Evolutionary conservation across 2,113 vertebrate species (phyloP), one percentile per base, ranked within the genome.

Genomic region (Spermophilus dauricus): DNA sequence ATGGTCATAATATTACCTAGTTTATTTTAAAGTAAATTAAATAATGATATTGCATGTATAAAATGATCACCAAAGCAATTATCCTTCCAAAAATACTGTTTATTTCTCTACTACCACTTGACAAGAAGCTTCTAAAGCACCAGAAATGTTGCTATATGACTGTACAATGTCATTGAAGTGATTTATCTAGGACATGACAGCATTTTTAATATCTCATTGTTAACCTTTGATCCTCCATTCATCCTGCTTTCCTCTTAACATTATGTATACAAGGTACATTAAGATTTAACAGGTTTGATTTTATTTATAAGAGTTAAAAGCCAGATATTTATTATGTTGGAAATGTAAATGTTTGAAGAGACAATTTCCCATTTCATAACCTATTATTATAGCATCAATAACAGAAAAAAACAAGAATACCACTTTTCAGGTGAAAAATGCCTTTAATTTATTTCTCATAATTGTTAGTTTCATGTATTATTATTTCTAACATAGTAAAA

Each of bases 61-160:
- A 73, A 30, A 24, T 20, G 5, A 42, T 56, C 84, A 61, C 63
- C n/a, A 58, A 78, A 77, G 24, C 34, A 85, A 42, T 69, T 45
- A 48, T 3, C 32, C 8, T 2, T 34, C 4, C 0, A 39, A 34
- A 73, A 73, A n/a, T 0, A 1, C 61, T n/a, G 12, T 30, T 1
- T 20, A 26, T 51, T 32, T 34, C 39, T 7, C 4, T n/a, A 34
- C 70, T 4, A n/a, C 34, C 24, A 61, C 24, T 53, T 26, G 6
- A 22, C 37, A 69, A n/a, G 1, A 20, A 42, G 22, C 22, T 6
- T 42, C 32, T 12, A 22, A 61, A 61, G 22, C 14, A 28, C 1
- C 30, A 63, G 11, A 8, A 26, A 13, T 39, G 51, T 26, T 5
- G 17, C 32, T 12, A 1, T 5, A 4, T 18, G 2, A 8, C 32